Evolutionary conservation across 2,113 vertebrate genomes (phyloP), one percentile per base, ranked within the genome.

Genomic region (Psophia crepitans): DNA sequence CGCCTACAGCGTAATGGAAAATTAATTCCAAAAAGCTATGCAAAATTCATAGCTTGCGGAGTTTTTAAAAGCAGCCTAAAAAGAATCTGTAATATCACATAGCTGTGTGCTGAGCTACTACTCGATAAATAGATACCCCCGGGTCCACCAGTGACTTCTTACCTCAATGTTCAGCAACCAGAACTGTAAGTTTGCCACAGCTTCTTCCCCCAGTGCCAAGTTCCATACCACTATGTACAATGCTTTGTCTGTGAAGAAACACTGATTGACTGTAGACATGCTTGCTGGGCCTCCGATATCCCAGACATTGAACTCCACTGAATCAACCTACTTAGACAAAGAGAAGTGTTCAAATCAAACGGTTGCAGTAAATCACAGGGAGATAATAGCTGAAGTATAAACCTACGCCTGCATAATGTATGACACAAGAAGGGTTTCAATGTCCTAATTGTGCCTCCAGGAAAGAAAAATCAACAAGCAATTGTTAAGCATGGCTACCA

Each of bases 121-220:
- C 41, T 15, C 71, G 93, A 95, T 61, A 90, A 66, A 70, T 0
- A 48, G 48, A 26, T 51, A 54, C 70, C 74, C 94, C 53, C 14
- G 76, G 84, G 93, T 33, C 90, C 92, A 93, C 81, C 26, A 69
- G 64, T 1, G 17, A 41, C 74, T 79, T 53, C 97, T 98, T 92
- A 99, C 99, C 99, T 99, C 99, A 3, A 99, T 99, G 97, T 99
- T 99, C 87, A 99, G 98, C 90, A 99, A 97, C 99, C 99, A 99
- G 92, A 99, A 99, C 98, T 99, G 99, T 87, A 99, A 98, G 97
- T 97, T 99, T 88, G 99, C 98, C 75, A 99, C 99, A 1, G 99
- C 99, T 91, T 99, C 99, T 97, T 99, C 99, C 33, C 99, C 99
- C 87, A 99, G 97, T 2, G 99, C 99, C 97, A 99, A 98, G 98